phyloP scores from a whole-genome alignment of 1,140 invertebrate species.

The Drosophila paulistorum region DNA sequence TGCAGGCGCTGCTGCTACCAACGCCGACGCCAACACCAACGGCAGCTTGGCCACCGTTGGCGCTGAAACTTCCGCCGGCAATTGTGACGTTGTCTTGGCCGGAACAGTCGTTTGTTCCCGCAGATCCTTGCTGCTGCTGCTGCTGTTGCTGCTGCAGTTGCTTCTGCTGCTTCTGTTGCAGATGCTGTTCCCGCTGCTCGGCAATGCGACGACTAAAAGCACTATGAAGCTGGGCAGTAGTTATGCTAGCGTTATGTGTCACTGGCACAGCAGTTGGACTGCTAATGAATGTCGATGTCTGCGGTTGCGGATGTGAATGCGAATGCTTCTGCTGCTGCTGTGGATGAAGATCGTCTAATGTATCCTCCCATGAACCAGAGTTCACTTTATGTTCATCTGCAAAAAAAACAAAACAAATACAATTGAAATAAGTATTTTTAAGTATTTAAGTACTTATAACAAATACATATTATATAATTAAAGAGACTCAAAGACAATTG shows the following conservation, averaged over 20 bases:
- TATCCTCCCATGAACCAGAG: slow-evolving; percentile 78
- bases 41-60: slow-evolving; percentile 80
- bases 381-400: slow-evolving; percentile 78
- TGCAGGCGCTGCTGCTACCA: slow-evolving; percentile 43
- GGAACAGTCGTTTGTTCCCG: slow-evolving; percentile 17
- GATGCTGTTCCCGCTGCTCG: slow-evolving; percentile 58
- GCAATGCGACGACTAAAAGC: slow-evolving; percentile 66
- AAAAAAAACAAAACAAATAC: background rate
- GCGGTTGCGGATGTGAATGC: slow-evolving; percentile 18
- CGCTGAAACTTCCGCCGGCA: slow-evolving; percentile 81
- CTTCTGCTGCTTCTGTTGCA: slow-evolving; percentile 52
- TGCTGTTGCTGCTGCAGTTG: slow-evolving; percentile 28
- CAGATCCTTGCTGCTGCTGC: slow-evolving; percentile 23
- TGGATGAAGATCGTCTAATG: slow-evolving; percentile 54
- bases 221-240: slow-evolving; percentile 72
- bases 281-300: slow-evolving; percentile 40
- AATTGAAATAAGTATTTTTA: too few relatives aligned
- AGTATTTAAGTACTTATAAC: too few relatives aligned
- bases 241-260: slow-evolving; percentile 55
- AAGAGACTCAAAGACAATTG: too few relatives aligned
- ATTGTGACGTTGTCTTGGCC: slow-evolving; percentile 67
- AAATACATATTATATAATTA: too few relatives aligned
- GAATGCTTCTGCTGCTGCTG: slow-evolving; percentile 26
- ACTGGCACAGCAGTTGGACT: slow-evolving; percentile 23
- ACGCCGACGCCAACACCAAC: slow-evolving; percentile 66